Evolutionary conservation across 2,113 vertebrate genomes (phyloP).

Genomic region (Brachirus orientalis): DNA sequence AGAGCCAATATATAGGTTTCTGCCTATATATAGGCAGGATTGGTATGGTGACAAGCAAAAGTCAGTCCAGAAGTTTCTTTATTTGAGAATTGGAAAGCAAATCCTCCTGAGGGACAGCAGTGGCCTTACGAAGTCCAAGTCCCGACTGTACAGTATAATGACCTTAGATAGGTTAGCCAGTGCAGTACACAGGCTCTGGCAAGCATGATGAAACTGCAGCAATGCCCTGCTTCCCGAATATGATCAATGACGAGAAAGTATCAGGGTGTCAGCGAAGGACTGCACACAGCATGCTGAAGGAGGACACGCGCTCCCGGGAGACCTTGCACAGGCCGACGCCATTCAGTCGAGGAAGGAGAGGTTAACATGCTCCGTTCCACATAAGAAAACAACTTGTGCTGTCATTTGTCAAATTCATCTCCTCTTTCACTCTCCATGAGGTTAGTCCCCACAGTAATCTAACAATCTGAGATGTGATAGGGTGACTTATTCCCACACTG

Average conservation of each 20-base stretch:
- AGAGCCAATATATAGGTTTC: too few species aligned
- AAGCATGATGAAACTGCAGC: constrained; percentile 79
- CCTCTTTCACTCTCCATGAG: constrained; percentile 25
- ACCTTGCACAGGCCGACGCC: constrained; percentile 33
- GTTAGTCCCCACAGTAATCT: constrained; percentile 26
- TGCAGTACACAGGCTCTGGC: constrained; percentile 59
- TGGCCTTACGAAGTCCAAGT: constrained; percentile 42
- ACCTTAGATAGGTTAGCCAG: constrained; percentile 64
- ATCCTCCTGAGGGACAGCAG: constrained; percentile 42
- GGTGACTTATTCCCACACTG: constrained; percentile 8
- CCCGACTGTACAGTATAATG: constrained; percentile 62
- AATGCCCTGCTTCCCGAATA: constrained; percentile 67
- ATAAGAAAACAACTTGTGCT: constrained; percentile 52
- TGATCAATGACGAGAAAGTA: constrained; percentile 76
- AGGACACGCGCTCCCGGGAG: constrained; percentile 63
- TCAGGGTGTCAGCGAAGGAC: constrained; percentile 72
- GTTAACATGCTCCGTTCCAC: constrained; percentile 67
- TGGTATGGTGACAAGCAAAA: constrained; percentile 8
- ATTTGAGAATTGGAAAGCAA: constrained; percentile 32
- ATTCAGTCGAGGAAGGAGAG: constrained; percentile 58
- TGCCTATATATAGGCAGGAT: too few species aligned
- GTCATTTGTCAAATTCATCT: constrained; percentile 72
- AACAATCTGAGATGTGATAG: constrained; percentile 24
- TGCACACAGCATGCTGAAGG: constrained; percentile 63
- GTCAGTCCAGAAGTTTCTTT: constrained; percentile 17